These are phyloP conservation scores for Agrotis puta DNA, from an alignment of 2,888 invertebrate genomes.

Conservation along the genomic window DNA sequence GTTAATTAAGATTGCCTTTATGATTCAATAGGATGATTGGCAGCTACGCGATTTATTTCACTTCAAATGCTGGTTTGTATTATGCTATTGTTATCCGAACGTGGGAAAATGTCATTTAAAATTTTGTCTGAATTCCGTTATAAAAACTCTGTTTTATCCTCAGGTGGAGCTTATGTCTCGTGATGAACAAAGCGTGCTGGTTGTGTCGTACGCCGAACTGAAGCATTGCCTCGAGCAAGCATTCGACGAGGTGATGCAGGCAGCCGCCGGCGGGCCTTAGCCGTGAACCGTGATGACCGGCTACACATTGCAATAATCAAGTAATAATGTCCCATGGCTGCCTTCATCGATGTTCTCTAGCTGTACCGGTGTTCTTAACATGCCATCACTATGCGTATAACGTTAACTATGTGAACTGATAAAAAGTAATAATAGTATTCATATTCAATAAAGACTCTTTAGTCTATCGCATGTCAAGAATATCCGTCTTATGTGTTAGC, in stretches of 20 bases:
- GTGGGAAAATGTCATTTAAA: neutral
- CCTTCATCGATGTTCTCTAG: constrained; percentile 49
- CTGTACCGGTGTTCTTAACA: constrained; percentile 42
- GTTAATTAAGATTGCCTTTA: neutral
- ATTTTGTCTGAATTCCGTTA: neutral
- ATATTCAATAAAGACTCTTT: constrained; percentile 23
- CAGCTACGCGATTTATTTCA: constrained; percentile 10
- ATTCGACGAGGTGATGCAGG: constrained; percentile 94
- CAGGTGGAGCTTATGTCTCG: constrained; percentile 98
- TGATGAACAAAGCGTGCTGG: constrained; percentile 98
- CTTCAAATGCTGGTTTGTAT: neutral
- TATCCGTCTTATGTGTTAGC: constrained; percentile 40
- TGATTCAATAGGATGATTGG: constrained; percentile 14
- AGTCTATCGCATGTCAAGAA: constrained; percentile 46
- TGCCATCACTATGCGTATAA: constrained; percentile 33
- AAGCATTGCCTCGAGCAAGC: constrained; percentile 98
- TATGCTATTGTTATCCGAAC: neutral
- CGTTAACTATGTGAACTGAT: constrained; percentile 31
- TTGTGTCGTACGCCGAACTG: constrained; percentile 98
- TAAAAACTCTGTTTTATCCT: neutral
- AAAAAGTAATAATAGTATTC: constrained; percentile 32
- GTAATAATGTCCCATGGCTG: constrained; percentile 51
- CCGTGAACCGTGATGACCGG: constrained; percentile 20
- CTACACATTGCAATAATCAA: constrained; percentile 62
- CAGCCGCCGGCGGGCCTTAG: constrained; percentile 76